phyloP scores from a whole-genome alignment of 2,888 invertebrate species.

The Microdon myrmicae region DNA sequence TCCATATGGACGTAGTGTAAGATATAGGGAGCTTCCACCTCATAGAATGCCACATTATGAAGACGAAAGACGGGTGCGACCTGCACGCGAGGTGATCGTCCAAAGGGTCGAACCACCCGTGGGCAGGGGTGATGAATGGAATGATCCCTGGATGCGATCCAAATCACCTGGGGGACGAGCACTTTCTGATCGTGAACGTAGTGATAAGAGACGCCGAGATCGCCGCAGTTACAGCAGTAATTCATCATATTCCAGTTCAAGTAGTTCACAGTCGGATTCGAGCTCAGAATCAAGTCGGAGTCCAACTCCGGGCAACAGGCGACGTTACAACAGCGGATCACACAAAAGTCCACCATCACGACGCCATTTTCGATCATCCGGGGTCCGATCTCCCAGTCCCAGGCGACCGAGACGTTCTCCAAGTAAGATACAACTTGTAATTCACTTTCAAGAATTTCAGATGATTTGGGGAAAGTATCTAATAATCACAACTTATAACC shows the following conservation, averaged over 20 bases:
- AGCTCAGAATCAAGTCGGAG: constrained; percentile 70
- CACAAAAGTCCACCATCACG: constrained; percentile 60
- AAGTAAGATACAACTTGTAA: too few species aligned
- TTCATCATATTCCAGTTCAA: constrained; percentile 66
- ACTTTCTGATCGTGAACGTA: constrained; percentile 58
- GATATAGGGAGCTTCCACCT: constrained; percentile 69
- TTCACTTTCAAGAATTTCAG: too few species aligned
- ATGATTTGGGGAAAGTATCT: too few species aligned
- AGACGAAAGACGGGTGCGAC: constrained; percentile 71
- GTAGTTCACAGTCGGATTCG: constrained; percentile 79
- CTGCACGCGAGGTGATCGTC: constrained; percentile 80
- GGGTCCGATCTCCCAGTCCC: constrained; percentile 61
- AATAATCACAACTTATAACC: too few species aligned
- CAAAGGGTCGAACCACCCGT: constrained; percentile 73
- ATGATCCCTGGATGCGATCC: constrained; percentile 92
- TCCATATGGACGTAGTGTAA: constrained; percentile 65
- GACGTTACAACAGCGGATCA: constrained; percentile 60
- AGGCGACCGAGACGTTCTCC: constrained; percentile 61
- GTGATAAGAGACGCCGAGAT: constrained; percentile 61
- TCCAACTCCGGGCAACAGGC: constrained; percentile 60
- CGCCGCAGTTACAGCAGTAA: constrained; percentile 65
- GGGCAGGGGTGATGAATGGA: constrained; percentile 87
- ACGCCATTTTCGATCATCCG: constrained; percentile 56
- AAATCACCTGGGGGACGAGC: constrained; percentile 72
- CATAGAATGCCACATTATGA: constrained; percentile 71